These are phyloP conservation scores for Esox masquinongy DNA, from an alignment of 2,797 vertebrate species.

Conservation along the genomic window DNA sequence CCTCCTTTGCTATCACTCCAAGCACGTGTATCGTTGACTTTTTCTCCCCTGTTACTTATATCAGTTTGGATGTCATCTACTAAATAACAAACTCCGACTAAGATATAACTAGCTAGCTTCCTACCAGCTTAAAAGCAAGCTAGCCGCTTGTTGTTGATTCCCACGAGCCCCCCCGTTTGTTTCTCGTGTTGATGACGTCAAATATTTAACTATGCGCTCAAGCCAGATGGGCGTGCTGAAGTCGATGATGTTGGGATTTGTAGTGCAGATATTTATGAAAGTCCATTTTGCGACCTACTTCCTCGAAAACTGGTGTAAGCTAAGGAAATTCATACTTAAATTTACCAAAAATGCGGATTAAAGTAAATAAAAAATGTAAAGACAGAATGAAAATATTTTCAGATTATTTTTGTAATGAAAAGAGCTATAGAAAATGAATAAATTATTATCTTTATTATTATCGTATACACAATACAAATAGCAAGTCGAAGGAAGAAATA, in stretches of 20 bases:
- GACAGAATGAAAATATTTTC: too few relatives aligned
- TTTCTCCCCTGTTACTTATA: neutral
- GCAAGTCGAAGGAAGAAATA: too few relatives aligned
- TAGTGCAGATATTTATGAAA: constrained; percentile 25
- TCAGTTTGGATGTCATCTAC: neutral
- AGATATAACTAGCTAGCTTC: neutral
- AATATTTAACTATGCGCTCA: constrained; percentile 11
- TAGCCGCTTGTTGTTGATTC: constrained; percentile 65
- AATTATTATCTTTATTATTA: too few relatives aligned
- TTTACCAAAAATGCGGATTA: too few relatives aligned
- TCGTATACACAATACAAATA: too few relatives aligned
- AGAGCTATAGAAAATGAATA: too few relatives aligned
- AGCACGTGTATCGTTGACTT: neutral
- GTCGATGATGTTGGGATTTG: constrained; percentile 39
- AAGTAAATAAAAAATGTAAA: too few relatives aligned
- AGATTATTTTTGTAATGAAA: too few relatives aligned
- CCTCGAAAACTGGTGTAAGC: too few relatives aligned
- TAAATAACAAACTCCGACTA: neutral
- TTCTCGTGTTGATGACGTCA: constrained; percentile 61
- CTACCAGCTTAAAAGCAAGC: constrained; percentile 35
- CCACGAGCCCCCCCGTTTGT: constrained; percentile 46
- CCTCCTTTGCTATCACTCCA: neutral
- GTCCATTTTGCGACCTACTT: too few relatives aligned
- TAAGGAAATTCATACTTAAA: too few relatives aligned
- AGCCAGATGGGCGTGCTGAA: neutral